Evolutionary conservation across 2,888 invertebrate species (phyloP).

Genomic region (Encarsia formosa): DNA sequence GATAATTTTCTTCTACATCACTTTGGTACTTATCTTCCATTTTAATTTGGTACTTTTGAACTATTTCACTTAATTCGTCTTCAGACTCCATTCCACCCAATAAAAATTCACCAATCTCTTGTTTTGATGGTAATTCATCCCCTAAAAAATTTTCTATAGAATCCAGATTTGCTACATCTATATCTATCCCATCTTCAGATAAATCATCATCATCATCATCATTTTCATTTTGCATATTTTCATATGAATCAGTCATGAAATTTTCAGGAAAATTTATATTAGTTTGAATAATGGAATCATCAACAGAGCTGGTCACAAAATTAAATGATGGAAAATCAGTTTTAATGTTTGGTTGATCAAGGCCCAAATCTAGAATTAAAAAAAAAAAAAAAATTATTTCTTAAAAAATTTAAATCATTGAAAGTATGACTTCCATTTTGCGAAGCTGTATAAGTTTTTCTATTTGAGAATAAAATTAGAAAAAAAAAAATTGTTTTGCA

Average conservation of each 20-base stretch:
- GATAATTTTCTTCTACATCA: slow-evolving; percentile 29
- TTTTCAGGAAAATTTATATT: slow-evolving; percentile 9
- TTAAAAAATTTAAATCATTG: no score
- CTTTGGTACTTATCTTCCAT: slow-evolving; percentile 24
- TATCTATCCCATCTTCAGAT: slow-evolving; percentile 1
- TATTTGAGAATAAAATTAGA: no score
- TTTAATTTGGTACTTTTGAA: slow-evolving; percentile 25
- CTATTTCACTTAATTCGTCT: slow-evolving; percentile 7
- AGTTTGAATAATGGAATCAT: slow-evolving; percentile 11
- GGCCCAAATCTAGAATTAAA: slow-evolving; percentile 20
- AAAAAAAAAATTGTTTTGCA: no score
- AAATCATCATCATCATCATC: slow-evolving; percentile 2
- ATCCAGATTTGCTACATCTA: background rate
- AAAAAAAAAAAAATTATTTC: no score
- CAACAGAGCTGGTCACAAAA: slow-evolving; percentile 1
- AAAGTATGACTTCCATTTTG: no score
- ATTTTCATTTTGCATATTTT: background rate
- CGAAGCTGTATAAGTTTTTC: no score
- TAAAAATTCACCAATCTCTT: no score
- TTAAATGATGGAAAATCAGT: slow-evolving; percentile 22
- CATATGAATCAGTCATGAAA: slow-evolving; percentile 10
- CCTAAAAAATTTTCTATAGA: slow-evolving; percentile 9
- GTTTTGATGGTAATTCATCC: no score
- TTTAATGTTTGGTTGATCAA: slow-evolving; percentile 18
- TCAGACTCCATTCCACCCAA: no score